Base-by-base conservation (phyloP, 2,113 vertebrate species). In the Rhineura floridana region DNA sequence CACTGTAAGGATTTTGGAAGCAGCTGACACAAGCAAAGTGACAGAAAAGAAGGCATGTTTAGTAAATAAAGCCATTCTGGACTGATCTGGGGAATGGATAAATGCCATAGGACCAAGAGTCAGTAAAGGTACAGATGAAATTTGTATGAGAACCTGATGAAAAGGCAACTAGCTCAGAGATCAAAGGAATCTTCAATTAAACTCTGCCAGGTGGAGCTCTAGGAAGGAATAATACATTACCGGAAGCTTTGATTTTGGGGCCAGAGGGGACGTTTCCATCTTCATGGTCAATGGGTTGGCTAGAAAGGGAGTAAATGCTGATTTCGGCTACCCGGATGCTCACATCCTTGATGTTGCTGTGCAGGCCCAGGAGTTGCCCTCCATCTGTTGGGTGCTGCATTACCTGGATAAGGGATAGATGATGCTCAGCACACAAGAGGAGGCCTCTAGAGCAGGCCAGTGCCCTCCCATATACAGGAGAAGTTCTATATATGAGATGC, bases 281-380 rank as follows among this genome's bases (percentile, higher is more conserved):
- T 95, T 99, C 99, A 0, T 99, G 98, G 93, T 99, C 99, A 0
- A 99, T 98, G 44, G 99, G 99, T 91, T 99, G 99, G 93, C 98
- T 99, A 94, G 98, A 99, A 92, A 99, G 95, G 17, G 99, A 99
- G 87, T 98, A 98, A 95, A 99, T 98, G 97, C 98, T 99, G 95
- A 99, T 98, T 96, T 99, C 98, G 0, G 99, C 98, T 93, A 99
- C 98, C 87, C 98, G 98, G 39, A 98, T 97, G 50, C 97, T 96
- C 79, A 97, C 91, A 3, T 99, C 98, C 91, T 99, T 99, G 96
- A 98, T 96, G 96, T 96, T 98, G 96, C 98, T 98, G 96, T 97
- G 98, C 39, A 99, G 98, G 90, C 97, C 95, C 42, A 99, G 96
- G 30, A 98, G 97, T 93, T 99, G 98, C n/a, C 98, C 98, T 0